Conservation (phyloP, 2,888 invertebrate genomes). For the Meandrusa payeni region DNA sequence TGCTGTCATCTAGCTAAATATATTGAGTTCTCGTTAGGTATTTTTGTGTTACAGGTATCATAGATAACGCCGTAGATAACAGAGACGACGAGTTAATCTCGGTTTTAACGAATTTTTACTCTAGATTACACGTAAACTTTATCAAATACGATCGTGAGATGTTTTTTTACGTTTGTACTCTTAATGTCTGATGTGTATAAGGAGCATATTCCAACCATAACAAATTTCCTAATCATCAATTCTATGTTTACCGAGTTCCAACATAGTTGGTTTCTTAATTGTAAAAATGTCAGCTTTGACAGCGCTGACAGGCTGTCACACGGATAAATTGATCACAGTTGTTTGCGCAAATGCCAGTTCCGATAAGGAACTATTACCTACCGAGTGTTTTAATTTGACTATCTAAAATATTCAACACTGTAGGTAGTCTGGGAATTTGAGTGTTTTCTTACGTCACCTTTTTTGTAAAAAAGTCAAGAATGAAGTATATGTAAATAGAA, state of each 20-base stretch:
- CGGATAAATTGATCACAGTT: conserved; percentile 74
- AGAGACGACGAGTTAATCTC: conserved; percentile 77
- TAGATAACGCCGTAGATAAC: conserved; percentile 68
- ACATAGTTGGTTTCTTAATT: conserved; percentile 74
- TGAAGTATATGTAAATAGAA: too few species aligned
- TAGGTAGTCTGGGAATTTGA: conserved; percentile 35
- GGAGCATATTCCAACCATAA: conserved; percentile 40
- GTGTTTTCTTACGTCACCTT: not conserved
- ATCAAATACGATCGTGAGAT: conserved; percentile 28
- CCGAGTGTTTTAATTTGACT: conserved; percentile 69
- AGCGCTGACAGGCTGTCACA: conserved; percentile 72
- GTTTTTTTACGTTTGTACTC: conserved; percentile 26
- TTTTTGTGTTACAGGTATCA: conserved; percentile 54
- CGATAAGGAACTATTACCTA: conserved; percentile 65
- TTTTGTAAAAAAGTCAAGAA: conserved; percentile 5
- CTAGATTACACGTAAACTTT: conserved; percentile 49
- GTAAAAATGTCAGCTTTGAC: conserved; percentile 74
- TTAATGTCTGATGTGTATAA: conserved; percentile 35
- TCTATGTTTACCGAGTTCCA: conserved; percentile 57
- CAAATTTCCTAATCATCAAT: conserved; percentile 37
- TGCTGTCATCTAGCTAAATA: conserved; percentile 62
- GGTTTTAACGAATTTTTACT: conserved; percentile 71
- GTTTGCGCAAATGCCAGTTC: conserved; percentile 72
- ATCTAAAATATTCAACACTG: conserved; percentile 31
- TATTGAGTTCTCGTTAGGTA: conserved; percentile 59